These are phyloP conservation scores for Melanostoma scalare DNA, from an alignment of 2,888 invertebrate genomes.

Conservation along the genomic window DNA sequence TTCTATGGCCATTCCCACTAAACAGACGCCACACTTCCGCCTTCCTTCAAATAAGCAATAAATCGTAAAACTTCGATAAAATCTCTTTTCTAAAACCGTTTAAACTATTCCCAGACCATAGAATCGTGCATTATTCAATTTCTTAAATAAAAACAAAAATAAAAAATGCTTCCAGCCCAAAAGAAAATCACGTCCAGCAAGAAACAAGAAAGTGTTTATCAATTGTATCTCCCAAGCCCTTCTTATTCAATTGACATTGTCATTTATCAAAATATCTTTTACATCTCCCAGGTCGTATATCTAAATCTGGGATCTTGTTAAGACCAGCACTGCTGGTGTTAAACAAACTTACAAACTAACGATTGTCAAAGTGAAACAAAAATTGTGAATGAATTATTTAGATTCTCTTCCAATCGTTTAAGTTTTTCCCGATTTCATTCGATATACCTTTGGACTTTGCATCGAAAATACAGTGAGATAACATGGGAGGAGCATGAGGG, in stretches of 20 bases:
- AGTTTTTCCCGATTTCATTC: slow-evolving; percentile 1
- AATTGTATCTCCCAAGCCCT: slow-evolving; percentile 23
- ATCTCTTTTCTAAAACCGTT: slow-evolving; percentile 45
- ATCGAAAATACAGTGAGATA: not conserved
- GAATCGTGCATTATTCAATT: slow-evolving; percentile 59
- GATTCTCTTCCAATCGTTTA: slow-evolving; percentile 25
- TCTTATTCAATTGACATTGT: slow-evolving; percentile 50
- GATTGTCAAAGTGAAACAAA: slow-evolving; percentile 25
- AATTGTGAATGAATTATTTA: slow-evolving; percentile 50
- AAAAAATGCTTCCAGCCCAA: not conserved
- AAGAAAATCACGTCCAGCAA: slow-evolving; percentile 11
- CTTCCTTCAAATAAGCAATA: slow-evolving; percentile 25
- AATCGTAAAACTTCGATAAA: slow-evolving; percentile 52
- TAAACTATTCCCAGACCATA: slow-evolving; percentile 25
- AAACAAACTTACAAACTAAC: slow-evolving; percentile 26
- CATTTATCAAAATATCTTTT: slow-evolving; percentile 64
- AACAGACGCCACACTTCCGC: not conserved
- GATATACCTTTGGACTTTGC: not conserved
- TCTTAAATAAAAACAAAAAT: slow-evolving; percentile 13
- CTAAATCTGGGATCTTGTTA: slow-evolving; percentile 47
- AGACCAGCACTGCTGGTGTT: slow-evolving; percentile 21
- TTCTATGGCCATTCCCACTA: slow-evolving; percentile 18
- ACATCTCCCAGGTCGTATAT: slow-evolving; percentile 32
- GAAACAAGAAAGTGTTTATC: slow-evolving; percentile 29
- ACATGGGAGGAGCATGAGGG: not conserved